Conservation (phyloP, 2,113 vertebrate species). For the Setophaga coronata region DNA sequence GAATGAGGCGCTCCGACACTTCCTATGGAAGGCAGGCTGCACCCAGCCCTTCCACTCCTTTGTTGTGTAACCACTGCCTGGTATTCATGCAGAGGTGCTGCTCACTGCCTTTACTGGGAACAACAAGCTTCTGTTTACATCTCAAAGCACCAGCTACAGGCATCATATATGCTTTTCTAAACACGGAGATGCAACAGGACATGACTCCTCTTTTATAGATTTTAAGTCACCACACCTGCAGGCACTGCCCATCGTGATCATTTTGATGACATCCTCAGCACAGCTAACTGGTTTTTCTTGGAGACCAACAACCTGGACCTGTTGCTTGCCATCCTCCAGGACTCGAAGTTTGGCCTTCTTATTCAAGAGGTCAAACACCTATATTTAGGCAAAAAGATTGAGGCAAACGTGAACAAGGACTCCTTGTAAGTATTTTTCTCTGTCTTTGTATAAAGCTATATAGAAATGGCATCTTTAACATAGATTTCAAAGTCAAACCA, state of each 20-base stretch:
- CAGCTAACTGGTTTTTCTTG: slow-evolving; percentile 82
- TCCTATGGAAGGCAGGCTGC: not conserved
- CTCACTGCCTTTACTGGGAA: not conserved
- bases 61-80: not conserved
- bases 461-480: not conserved
- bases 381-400: not conserved
- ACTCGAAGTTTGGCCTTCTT: slow-evolving; percentile 92
- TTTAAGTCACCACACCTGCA: slow-evolving; percentile 83
- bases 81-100: not conserved
- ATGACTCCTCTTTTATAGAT: not conserved
- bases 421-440: not conserved
- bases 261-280: slow-evolving; percentile 89
- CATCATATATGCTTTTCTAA: not conserved
- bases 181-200: not conserved
- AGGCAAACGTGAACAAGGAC: not conserved
- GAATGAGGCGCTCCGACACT: not conserved
- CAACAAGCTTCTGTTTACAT: not conserved
- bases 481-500: not conserved
- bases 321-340: slow-evolving; percentile 93
- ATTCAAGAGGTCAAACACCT: slow-evolving; percentile 96
- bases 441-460: not conserved
- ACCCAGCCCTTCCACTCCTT: not conserved
- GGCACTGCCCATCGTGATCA: slow-evolving; percentile 86
- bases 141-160: not conserved
- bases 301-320: slow-evolving; percentile 93